Conservation (phyloP, 2,888 invertebrate genomes). For the Charanyca ferruginea region DNA sequence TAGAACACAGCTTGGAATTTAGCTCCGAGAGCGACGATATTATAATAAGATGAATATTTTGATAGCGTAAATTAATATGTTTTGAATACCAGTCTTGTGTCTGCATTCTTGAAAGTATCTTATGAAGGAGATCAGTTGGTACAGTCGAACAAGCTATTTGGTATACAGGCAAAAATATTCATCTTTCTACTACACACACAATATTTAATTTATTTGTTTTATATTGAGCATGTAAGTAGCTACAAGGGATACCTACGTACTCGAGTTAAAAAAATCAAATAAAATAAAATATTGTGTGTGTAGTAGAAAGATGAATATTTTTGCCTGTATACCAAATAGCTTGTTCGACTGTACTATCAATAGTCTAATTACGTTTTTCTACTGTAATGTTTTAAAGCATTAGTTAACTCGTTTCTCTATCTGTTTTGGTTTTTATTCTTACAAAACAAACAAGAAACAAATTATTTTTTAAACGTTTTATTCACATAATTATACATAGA, state of each 20-base stretch:
- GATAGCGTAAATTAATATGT: conserved; percentile 43
- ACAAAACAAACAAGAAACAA: conserved; percentile 2
- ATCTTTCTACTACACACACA: no score
- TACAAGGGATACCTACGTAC: no score
- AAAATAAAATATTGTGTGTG: no score
- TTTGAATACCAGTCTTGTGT: conserved; percentile 35
- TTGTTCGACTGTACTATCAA: no score
- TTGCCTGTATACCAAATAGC: no score
- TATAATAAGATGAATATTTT: conserved; percentile 45
- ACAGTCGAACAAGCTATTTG: no score
- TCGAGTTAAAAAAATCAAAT: no score
- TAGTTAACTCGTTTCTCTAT: conserved; percentile 32
- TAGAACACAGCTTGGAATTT: conserved; percentile 37
- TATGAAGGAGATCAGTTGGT: conserved; percentile 5
- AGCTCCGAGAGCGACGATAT: conserved; percentile 36
- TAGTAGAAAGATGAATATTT: no score
- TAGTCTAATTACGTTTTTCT: conserved; percentile 28
- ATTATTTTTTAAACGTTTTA: neutral
- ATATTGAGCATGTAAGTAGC: no score
- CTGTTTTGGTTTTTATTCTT: conserved; percentile 26
- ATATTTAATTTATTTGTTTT: no score
- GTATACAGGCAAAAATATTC: no score
- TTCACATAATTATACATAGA: no score
- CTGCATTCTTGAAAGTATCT: conserved; percentile 35
- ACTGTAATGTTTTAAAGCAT: conserved; percentile 24